phyloP scores from a whole-genome alignment of 1,140 invertebrate genomes.

The Aphelinus atriplicis region DNA sequence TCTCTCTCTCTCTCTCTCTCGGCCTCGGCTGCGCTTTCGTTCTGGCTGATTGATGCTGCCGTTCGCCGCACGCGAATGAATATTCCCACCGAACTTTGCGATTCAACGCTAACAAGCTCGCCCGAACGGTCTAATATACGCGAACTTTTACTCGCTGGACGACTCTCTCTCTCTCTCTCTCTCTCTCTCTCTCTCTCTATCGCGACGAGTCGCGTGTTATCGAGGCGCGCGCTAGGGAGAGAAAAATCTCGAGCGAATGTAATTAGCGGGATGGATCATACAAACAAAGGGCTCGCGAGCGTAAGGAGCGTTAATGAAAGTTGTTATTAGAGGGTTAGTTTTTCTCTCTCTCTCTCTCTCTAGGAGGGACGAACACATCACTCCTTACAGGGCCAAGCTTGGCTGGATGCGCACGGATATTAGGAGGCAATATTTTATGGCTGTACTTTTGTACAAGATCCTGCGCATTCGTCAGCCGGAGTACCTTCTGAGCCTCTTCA shows the following conservation, averaged over 20 bases:
- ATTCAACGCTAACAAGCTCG: slow-evolving; percentile 21
- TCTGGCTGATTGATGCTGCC: background rate
- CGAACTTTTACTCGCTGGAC: background rate
- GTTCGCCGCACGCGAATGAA: background rate
- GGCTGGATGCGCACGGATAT: too few relatives aligned
- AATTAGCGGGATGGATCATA: background rate
- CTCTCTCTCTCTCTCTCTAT: too few relatives aligned
- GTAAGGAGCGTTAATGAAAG: slow-evolving; percentile 13
- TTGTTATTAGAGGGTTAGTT: slow-evolving; percentile 9
- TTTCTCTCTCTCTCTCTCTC: too few relatives aligned
- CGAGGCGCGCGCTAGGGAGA: background rate
- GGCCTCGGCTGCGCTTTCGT: too few relatives aligned
- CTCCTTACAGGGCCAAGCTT: too few relatives aligned
- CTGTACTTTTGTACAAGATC: too few relatives aligned
- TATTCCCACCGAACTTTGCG: slow-evolving; percentile 8
- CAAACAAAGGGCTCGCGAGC: background rate
- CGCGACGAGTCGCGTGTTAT: too few relatives aligned
- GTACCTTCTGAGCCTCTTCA: too few relatives aligned
- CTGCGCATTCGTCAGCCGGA: too few relatives aligned
- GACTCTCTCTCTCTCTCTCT: too few relatives aligned
- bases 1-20: background rate
- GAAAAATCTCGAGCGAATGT: background rate
- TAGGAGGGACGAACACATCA: too few relatives aligned
- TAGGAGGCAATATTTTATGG: too few relatives aligned
- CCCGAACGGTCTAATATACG: background rate